Percentiles rank a stretch among this genome's conserved stretches.
Conservation (phyloP, 2,113 vertebrate species). For the Hemiprocne comata region DNA sequence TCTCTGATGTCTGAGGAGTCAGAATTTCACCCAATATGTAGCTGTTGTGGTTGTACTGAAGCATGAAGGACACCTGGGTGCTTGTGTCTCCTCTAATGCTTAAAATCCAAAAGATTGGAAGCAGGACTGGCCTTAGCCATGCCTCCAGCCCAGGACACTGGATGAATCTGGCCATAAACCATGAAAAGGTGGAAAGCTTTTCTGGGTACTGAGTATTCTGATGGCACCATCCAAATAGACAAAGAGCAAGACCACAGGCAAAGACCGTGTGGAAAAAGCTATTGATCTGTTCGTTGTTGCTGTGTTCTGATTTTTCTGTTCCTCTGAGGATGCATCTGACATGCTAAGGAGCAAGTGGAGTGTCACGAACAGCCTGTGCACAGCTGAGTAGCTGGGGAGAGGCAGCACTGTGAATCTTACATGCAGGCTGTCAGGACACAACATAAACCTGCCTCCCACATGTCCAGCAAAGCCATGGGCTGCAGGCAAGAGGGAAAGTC, state of each 20-base stretch:
- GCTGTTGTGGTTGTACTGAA: not conserved
- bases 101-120: not conserved
- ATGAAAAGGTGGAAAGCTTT: not conserved
- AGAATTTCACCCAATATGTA: not conserved
- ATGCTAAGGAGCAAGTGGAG: not conserved
- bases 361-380: not conserved
- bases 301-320: not conserved
- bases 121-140: not conserved
- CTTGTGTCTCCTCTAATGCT: not conserved
- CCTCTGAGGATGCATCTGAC: slow-evolving; percentile 8
- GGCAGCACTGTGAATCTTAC: not conserved
- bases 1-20: not conserved
- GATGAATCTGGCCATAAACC: not conserved
- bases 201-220: not conserved
- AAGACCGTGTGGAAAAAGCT: not conserved
- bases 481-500: not conserved
- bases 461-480: not conserved
- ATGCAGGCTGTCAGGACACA: not conserved
- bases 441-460: not conserved
- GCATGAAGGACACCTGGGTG: not conserved
- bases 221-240: not conserved
- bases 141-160: not conserved
- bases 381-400: not conserved
- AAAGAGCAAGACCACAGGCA: not conserved
- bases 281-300: not conserved